A percentile compares a stretch with the other conserved stretches of the same genome.
Conservation (phyloP, 2,113 vertebrate genomes). For the Oxyura jamaicensis region DNA sequence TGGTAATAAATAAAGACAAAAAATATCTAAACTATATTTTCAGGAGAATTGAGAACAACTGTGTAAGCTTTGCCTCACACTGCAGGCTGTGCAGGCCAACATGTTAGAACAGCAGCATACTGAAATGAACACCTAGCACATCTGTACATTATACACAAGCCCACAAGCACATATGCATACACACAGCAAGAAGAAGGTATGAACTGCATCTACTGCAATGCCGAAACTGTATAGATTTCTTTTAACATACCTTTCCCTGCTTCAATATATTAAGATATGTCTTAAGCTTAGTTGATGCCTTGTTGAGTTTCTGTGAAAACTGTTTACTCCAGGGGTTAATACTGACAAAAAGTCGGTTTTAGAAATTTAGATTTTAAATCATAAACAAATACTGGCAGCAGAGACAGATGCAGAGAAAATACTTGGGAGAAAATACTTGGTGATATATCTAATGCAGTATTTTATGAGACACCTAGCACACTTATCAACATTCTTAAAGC, state of each 20-base stretch:
- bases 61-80: not conserved
- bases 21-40: not conserved
- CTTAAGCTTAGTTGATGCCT: not conserved
- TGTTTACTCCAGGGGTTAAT: not conserved
- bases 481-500: not conserved
- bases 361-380: not conserved
- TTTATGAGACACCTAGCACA: not conserved
- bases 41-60: not conserved
- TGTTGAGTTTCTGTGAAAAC: not conserved
- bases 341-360: not conserved
- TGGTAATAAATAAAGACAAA: not conserved
- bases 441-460: not conserved
- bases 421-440: not conserved
- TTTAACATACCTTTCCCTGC: not conserved
- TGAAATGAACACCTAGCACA: not conserved
- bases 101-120: not conserved
- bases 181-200: not conserved
- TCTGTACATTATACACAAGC: fast-evolving
- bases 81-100: not conserved
- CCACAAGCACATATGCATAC: fast-evolving
- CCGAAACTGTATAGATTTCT: not conserved
- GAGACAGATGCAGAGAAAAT: not conserved
- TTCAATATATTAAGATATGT: not conserved
- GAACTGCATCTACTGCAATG: not conserved
- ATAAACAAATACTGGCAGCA: not conserved